Evolutionary conservation across 2,113 vertebrate genomes (phyloP).

Genomic region (Ahaetulla prasina): DNA sequence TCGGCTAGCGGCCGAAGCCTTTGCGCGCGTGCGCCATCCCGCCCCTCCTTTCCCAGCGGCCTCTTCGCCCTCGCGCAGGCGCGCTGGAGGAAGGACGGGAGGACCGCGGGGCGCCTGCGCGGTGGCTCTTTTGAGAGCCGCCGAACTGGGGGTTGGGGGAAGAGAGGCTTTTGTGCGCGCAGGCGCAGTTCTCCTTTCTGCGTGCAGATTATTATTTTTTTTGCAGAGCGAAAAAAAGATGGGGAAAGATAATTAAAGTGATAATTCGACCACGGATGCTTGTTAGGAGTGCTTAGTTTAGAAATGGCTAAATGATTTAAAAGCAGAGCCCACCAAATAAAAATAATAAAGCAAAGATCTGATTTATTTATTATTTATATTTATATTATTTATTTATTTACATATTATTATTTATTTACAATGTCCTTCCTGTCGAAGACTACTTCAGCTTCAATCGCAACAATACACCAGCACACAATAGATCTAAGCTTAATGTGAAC

Average conservation of each 20-base stretch:
- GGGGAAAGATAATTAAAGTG: not conserved
- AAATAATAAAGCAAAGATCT: not conserved
- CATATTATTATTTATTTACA: no score
- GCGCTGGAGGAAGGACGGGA: not conserved
- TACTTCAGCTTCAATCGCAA: no score
- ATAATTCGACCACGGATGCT: not conserved
- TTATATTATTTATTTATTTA: no score
- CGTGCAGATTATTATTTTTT: not conserved
- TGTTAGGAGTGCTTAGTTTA: not conserved
- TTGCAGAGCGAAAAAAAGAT: not conserved
- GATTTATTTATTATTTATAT: no score
- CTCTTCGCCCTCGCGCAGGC: slow-evolving; percentile 19
- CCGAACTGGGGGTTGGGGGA: not conserved
- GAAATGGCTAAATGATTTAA: not conserved
- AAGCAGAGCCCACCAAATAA: not conserved
- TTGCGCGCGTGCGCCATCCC: slow-evolving; percentile 54
- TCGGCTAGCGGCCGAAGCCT: slow-evolving; percentile 45
- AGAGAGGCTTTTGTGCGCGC: not conserved
- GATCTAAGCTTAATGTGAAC: no score
- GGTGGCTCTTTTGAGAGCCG: not conserved
- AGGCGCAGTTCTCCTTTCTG: not conserved
- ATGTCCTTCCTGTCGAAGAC: no score
- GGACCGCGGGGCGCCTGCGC: not conserved
- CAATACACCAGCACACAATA: no score
- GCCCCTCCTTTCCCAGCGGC: slow-evolving; percentile 16